Percentiles rank a stretch among this genome's conserved stretches.
These are phyloP conservation scores for Argynnis bischoffii DNA, from an alignment of 2,888 invertebrate genomes.

Conservation along the genomic window DNA sequence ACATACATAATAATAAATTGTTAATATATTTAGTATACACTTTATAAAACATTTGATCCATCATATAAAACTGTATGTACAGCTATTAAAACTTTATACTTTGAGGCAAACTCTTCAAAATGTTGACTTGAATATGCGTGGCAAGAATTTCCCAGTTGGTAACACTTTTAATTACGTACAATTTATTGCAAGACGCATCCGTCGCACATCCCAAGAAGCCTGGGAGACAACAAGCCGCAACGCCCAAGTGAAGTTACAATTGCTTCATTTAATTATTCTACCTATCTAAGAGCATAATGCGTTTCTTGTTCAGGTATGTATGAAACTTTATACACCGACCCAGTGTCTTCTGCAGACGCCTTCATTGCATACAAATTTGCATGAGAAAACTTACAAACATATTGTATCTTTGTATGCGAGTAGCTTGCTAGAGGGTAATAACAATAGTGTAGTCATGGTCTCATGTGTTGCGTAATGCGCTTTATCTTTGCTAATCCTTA, in stretches of 20 bases:
- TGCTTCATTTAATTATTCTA: slow-evolving; percentile 41
- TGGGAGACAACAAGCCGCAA: slow-evolving; percentile 37
- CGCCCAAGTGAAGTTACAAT: slow-evolving; percentile 36
- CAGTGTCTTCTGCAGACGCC: slow-evolving; percentile 23
- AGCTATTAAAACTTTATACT: no score
- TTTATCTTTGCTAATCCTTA: slow-evolving; percentile 7
- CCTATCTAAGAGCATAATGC: slow-evolving; percentile 32
- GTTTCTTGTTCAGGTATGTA: slow-evolving; percentile 35
- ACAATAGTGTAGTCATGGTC: slow-evolving; percentile 6
- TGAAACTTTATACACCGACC: slow-evolving; percentile 27
- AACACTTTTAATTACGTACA: slow-evolving; percentile 40
- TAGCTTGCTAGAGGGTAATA: slow-evolving; percentile 7
- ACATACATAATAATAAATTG: no score
- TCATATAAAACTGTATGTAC: no score
- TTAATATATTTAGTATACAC: no score
- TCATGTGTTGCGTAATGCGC: slow-evolving; percentile 3
- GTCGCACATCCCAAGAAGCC: slow-evolving; percentile 37
- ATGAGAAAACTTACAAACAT: slow-evolving; percentile 29
- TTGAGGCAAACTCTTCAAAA: background rate
- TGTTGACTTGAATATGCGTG: slow-evolving; percentile 4
- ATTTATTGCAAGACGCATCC: slow-evolving; percentile 43
- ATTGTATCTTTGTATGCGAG: slow-evolving; percentile 4
- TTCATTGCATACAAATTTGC: slow-evolving; percentile 35
- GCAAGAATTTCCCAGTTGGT: slow-evolving; percentile 10
- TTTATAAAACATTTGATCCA: no score